A percentile compares a stretch with the other conserved stretches of the same genome.
Conservation (phyloP, 92 coral and sea anemone species). For the Isaurus tuberculatus region DNA sequence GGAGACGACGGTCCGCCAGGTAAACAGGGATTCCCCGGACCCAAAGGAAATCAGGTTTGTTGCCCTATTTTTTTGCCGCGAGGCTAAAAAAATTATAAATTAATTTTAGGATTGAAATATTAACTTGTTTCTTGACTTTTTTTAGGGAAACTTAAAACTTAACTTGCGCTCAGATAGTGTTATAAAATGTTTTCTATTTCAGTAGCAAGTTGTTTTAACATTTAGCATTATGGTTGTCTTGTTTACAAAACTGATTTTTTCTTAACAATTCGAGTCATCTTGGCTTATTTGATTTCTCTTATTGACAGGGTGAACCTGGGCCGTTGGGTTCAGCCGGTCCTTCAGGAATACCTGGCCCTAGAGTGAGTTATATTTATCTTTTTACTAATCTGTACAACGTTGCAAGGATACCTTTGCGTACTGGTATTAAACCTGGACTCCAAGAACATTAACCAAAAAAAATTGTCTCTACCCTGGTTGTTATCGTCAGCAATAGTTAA, state of each 20-base stretch:
- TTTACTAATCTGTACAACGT: neutral
- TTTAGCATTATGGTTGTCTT: too few species aligned
- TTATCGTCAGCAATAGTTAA: too few species aligned
- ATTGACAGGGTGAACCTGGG: conserved; percentile 86
- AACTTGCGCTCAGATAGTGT: too few species aligned
- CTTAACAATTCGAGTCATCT: too few species aligned
- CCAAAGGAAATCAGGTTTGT: conserved; percentile 55
- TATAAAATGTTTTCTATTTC: too few species aligned
- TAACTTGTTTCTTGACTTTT: neutral
- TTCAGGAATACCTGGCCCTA: conserved; percentile 70
- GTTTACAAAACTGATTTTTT: too few species aligned
- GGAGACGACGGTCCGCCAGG: conserved; percentile 85
- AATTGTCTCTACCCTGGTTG: too few species aligned
- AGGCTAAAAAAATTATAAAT: neutral
- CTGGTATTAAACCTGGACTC: too few species aligned
- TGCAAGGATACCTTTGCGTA: too few species aligned
- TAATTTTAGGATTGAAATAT: neutral
- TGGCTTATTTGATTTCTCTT: neutral
- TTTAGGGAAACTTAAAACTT: too few species aligned
- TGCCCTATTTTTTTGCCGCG: neutral
- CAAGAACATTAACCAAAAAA: too few species aligned
- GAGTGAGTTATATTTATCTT: conserved; percentile 25
- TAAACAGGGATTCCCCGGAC: conserved; percentile 72
- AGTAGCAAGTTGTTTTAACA: too few species aligned
- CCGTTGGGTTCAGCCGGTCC: conserved; percentile 75